Percentiles rank a stretch among this genome's conserved stretches.
These are phyloP conservation scores for Chiloscyllium punctatum DNA, from an alignment of 2,797 vertebrate species.

Conservation along the genomic window DNA sequence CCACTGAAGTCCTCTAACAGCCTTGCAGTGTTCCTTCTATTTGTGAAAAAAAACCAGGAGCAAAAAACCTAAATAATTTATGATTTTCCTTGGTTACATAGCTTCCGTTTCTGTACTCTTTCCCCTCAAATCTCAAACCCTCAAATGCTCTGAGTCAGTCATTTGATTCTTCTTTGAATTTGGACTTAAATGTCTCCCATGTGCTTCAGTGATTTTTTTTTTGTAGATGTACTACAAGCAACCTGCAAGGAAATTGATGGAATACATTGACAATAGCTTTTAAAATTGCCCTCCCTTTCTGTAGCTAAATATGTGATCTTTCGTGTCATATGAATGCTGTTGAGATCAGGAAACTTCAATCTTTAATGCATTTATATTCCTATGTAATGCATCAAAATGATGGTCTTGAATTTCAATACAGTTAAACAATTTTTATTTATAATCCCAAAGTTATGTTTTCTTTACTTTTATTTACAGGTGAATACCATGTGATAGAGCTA, in stretches of 20 bases:
- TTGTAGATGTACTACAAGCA: not conserved
- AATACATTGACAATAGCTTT: not conserved
- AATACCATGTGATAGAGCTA: not conserved
- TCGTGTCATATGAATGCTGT: not conserved
- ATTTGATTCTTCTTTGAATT: not conserved
- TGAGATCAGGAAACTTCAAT: not conserved
- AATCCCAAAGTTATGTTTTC: not conserved
- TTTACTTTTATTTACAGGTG: constrained; percentile 14
- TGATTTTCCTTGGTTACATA: not conserved
- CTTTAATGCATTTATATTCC: not conserved
- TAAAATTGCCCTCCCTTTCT: not conserved
- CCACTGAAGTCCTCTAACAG: no score
- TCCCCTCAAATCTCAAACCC: not conserved
- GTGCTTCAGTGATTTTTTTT: not conserved
- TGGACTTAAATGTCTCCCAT: not conserved
- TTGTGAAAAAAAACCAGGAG: not conserved
- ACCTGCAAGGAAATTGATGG: not conserved
- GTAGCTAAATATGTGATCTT: not conserved
- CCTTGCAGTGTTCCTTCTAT: not conserved
- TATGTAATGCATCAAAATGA: not conserved
- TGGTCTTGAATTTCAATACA: not conserved
- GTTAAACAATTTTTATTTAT: not conserved
- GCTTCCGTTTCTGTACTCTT: not conserved
- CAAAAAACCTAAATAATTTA: not conserved
- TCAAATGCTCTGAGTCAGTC: not conserved